phyloP scores from a whole-genome alignment of 2,797 vertebrate genomes.

The Sebastes flavidus region DNA sequence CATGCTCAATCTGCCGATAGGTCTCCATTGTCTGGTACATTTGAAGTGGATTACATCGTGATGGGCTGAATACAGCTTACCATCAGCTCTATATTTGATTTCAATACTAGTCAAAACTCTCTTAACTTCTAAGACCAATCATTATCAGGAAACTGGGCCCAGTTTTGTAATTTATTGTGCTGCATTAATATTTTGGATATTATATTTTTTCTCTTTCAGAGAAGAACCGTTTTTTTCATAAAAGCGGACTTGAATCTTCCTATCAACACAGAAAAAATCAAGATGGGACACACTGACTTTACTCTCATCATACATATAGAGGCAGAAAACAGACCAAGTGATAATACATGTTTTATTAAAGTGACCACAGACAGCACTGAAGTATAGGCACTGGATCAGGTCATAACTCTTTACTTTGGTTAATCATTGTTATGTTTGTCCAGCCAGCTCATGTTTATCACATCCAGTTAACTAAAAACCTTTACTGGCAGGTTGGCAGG shows the following conservation, averaged over 20 bases:
- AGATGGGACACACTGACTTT: not conserved
- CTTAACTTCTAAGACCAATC: not conserved
- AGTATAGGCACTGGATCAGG: not conserved
- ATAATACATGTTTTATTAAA: not conserved
- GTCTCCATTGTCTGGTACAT: not conserved
- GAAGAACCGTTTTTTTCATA: not conserved
- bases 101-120: too few species aligned
- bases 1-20: rapidly evolving
- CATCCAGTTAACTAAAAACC: not conserved
- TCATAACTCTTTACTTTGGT: not conserved
- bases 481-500: slow-evolving; percentile 39
- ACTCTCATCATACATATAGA: not conserved
- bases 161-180: not conserved
- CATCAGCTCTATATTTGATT: rapidly evolving
- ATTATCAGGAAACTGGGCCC: not conserved
- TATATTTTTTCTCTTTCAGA: not conserved
- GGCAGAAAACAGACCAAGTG: not conserved
- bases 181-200: not conserved
- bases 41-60: rapidly evolving
- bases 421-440: not conserved
- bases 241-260: not conserved
- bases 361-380: not conserved
- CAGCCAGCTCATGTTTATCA: not conserved
- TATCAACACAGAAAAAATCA: not conserved
- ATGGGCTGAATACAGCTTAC: not conserved